phyloP scores from a whole-genome alignment of 2,113 vertebrate genomes.

The Microcebus ravelobensis region DNA sequence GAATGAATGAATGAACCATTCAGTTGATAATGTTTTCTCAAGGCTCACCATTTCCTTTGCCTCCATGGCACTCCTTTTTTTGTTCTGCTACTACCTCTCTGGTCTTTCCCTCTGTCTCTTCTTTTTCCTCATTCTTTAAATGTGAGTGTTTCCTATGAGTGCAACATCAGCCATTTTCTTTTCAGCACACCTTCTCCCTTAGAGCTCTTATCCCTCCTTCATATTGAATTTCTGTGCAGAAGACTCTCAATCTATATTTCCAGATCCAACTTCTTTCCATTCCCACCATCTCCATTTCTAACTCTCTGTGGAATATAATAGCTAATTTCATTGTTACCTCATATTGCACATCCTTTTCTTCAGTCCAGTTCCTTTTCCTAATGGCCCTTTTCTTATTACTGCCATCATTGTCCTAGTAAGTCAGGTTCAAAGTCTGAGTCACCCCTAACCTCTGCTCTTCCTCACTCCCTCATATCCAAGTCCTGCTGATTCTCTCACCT shows the following conservation, averaged over 20 bases:
- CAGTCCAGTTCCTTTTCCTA: not conserved
- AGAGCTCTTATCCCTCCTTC: not conserved
- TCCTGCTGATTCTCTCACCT: not conserved
- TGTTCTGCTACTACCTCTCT: not conserved
- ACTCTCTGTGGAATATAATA: not conserved
- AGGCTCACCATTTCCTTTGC: not conserved
- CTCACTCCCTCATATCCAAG: not conserved
- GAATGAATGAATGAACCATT: not conserved
- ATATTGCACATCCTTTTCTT: not conserved
- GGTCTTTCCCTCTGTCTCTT: not conserved
- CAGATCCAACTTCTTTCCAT: not conserved
- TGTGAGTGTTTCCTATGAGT: slow-evolving; percentile 5
- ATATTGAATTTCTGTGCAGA: not conserved
- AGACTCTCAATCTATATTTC: not conserved
- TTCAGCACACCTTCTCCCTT: not conserved
- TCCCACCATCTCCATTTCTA: not conserved
- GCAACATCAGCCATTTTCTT: not conserved
- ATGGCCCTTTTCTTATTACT: not conserved
- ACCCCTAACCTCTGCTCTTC: not conserved
- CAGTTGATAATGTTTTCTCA: not conserved
- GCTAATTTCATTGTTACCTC: not conserved
- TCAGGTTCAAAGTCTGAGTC: not conserved
- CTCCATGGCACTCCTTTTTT: not conserved
- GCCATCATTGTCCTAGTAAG: not conserved
- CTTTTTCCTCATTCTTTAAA: not conserved